These are phyloP conservation scores for Ameiurus melas DNA, from an alignment of 2,113 vertebrate species.

Conservation along the genomic window DNA sequence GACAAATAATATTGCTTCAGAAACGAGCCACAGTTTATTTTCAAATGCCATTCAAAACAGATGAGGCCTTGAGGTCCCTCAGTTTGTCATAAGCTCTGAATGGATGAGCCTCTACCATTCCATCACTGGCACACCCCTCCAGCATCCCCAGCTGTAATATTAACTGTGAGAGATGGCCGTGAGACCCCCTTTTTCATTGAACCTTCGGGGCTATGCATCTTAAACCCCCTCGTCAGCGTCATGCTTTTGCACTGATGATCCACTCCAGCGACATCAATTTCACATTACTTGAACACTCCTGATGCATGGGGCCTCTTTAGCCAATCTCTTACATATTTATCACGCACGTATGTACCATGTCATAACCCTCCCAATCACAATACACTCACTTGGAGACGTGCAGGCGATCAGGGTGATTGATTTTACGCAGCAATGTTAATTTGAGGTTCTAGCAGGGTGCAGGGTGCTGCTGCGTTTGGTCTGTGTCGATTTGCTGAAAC, in stretches of 20 bases:
- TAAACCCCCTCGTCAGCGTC: not conserved
- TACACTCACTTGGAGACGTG: not conserved
- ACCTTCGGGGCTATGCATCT: slow-evolving; percentile 21
- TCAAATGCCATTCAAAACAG: slow-evolving; percentile 46
- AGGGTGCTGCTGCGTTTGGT: slow-evolving; percentile 32
- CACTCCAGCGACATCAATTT: slow-evolving; percentile 54
- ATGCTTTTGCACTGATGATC: slow-evolving; percentile 45
- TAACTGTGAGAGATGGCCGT: slow-evolving; percentile 41
- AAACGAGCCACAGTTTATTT: slow-evolving; percentile 44
- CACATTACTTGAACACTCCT: slow-evolving; percentile 48
- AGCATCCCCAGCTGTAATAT: slow-evolving; percentile 51
- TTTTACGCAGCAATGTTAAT: slow-evolving; percentile 15
- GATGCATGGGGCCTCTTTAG: slow-evolving; percentile 54
- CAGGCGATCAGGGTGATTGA: slow-evolving; percentile 40
- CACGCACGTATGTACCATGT: slow-evolving; percentile 30
- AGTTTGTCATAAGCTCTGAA: slow-evolving; percentile 44
- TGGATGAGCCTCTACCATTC: slow-evolving; percentile 45
- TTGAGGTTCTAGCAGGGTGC: slow-evolving; percentile 11
- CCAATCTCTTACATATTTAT: slow-evolving; percentile 55
- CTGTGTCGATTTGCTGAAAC: slow-evolving; percentile 34
- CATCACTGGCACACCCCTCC: slow-evolving; percentile 40
- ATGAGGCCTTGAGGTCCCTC: slow-evolving; percentile 19
- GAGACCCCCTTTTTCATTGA: slow-evolving; percentile 29
- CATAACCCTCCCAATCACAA: slow-evolving; percentile 18
- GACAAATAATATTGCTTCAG: slow-evolving; percentile 32